Evolutionary conservation across 2,797 vertebrate genomes (phyloP).

Genomic region (Coregonus ussuriensis): DNA sequence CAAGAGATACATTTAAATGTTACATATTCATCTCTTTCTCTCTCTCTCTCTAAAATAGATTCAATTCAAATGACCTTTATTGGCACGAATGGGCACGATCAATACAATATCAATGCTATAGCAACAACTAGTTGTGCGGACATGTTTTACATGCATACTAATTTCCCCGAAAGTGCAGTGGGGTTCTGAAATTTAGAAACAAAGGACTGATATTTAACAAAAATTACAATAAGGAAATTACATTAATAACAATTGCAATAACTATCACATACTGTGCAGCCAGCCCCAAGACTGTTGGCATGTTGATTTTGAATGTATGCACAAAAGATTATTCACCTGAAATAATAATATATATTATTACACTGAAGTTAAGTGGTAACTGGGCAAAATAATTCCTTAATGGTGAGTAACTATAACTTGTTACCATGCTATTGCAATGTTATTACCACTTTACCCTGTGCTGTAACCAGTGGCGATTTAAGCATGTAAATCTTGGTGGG

Average conservation of each 20-base stretch:
- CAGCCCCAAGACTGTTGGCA: not conserved
- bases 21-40: not conserved
- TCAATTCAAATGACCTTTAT: not conserved
- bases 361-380: not conserved
- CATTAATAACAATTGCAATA: not conserved
- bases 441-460: not conserved
- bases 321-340: not conserved
- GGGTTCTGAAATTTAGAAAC: not conserved
- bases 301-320: not conserved
- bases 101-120: not conserved
- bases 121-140: not conserved
- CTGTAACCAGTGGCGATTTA: not conserved
- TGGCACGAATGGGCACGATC: not conserved
- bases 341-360: not conserved
- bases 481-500: too few species aligned
- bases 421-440: not conserved
- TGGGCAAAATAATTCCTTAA: not conserved
- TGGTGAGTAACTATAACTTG: not conserved
- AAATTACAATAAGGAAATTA: not conserved
- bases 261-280: not conserved
- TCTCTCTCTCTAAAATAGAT: not conserved
- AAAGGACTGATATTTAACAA: not conserved
- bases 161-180: not conserved
- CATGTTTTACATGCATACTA: not conserved
- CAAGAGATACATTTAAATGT: constrained; percentile 1